A percentile compares a stretch with the other conserved stretches of the same genome.
Conservation (phyloP, 2,888 invertebrate genomes). For the Diplolepis rosae region DNA sequence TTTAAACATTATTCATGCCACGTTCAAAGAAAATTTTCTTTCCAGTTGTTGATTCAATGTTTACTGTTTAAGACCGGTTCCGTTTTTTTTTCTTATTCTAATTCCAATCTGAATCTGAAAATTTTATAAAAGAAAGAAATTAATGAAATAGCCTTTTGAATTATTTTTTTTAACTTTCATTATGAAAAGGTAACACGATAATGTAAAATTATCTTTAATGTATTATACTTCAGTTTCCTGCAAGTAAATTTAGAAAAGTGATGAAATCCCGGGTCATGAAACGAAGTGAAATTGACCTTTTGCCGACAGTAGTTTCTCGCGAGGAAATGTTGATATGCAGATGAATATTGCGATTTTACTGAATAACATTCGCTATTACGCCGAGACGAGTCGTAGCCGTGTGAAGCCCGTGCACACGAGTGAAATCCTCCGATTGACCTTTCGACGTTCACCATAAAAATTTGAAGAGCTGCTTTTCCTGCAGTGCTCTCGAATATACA, state of each 20-base stretch:
- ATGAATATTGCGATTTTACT: constrained; percentile 46
- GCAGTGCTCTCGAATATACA: constrained; percentile 6
- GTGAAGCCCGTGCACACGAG: constrained; percentile 65
- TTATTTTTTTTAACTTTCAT: no score
- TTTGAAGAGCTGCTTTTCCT: constrained; percentile 44
- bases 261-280: constrained; percentile 29
- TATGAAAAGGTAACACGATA: no score
- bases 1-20: background rate
- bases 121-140: no score
- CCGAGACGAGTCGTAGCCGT: constrained; percentile 51
- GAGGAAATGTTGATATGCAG: constrained; percentile 19
- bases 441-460: constrained; percentile 54
- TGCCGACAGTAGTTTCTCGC: constrained; percentile 37
- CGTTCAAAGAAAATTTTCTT: background rate
- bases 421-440: constrained; percentile 73
- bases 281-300: constrained; percentile 44
- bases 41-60: background rate
- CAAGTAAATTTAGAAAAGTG: constrained; percentile 7
- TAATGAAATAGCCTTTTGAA: no score
- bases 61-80: background rate
- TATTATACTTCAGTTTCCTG: background rate
- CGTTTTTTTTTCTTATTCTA: background rate
- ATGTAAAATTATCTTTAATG: background rate
- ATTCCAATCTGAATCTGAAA: background rate
- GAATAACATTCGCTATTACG: constrained; percentile 48